Conservation (phyloP, 2,797 vertebrate genomes). For the Alcedo quadribrachys region DNA sequence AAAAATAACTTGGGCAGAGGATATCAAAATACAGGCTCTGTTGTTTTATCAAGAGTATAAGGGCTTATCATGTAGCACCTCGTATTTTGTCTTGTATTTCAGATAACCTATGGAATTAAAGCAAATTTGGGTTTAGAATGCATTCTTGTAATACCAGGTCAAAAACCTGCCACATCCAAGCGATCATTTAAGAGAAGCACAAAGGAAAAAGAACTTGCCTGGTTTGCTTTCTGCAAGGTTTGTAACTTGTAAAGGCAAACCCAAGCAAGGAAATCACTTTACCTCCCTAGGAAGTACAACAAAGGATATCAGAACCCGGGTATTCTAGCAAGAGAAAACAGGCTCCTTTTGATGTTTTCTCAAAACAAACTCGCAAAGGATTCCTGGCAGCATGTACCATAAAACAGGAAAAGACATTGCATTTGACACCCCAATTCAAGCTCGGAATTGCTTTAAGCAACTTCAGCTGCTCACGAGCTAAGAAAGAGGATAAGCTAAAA, state of each 20-base stretch:
- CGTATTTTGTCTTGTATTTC: background rate
- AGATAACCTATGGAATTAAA: background rate
- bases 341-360: background rate
- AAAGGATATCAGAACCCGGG: background rate
- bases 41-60: background rate
- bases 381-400: background rate
- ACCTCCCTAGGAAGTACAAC: conserved; percentile 20
- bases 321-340: background rate
- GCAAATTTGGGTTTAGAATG: background rate
- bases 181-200: background rate
- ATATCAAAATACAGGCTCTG: background rate
- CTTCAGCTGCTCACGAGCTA: background rate
- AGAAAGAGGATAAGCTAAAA: background rate
- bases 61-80: background rate
- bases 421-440: background rate
- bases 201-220: background rate
- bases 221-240: background rate
- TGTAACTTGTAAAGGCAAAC: conserved; percentile 28
- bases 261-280: background rate
- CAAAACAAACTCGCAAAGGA: conserved; percentile 1
- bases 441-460: background rate
- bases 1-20: background rate
- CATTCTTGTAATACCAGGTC: background rate
- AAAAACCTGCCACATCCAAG: background rate
- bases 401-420: background rate